Conservation (phyloP, 2,888 invertebrate genomes). For the Uropetala carovei region DNA sequence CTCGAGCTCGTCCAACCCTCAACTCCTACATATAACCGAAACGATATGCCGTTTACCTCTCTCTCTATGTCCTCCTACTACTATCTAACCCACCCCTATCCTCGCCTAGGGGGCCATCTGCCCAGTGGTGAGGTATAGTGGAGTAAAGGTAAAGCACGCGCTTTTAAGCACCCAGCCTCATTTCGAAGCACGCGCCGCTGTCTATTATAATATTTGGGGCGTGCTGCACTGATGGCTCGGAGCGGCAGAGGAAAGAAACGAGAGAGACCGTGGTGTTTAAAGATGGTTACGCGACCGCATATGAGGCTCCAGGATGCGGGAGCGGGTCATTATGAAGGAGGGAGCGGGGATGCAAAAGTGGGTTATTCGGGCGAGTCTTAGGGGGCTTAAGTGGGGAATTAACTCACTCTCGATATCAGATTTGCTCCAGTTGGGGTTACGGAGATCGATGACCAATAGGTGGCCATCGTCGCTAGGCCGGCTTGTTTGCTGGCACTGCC, state of each 20-base stretch:
- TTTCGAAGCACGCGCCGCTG: slow-evolving; percentile 42
- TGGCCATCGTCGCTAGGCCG: not conserved
- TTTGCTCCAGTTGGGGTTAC: slow-evolving; percentile 32
- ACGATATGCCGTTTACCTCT: too few species aligned
- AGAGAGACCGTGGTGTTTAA: not conserved
- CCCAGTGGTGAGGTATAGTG: slow-evolving; percentile 36
- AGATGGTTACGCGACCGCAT: slow-evolving; percentile 59
- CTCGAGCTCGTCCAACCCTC: not conserved
- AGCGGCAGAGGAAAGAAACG: not conserved
- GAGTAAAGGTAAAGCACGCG: slow-evolving; percentile 43
- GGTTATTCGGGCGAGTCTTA: slow-evolving; percentile 37
- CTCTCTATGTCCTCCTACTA: too few species aligned
- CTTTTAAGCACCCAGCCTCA: slow-evolving; percentile 52
- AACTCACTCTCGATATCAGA: slow-evolving; percentile 40
- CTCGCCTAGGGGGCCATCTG: slow-evolving; percentile 34
- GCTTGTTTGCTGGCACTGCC: not conserved
- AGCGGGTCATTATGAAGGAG: not conserved
- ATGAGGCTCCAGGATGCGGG: slow-evolving; percentile 41
- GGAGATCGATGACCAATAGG: slow-evolving; percentile 27
- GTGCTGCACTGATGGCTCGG: slow-evolving; percentile 12
- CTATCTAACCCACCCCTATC: not conserved
- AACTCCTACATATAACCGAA: too few species aligned
- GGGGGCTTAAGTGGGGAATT: slow-evolving; percentile 40
- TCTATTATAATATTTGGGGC: slow-evolving; percentile 53
- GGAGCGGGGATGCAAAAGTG: slow-evolving; percentile 15